Evolutionary conservation across 92 coral and sea anemone species (phyloP), one percentile per base, ranked within the genome.

Genomic region (Epizoanthus fatuus): DNA sequence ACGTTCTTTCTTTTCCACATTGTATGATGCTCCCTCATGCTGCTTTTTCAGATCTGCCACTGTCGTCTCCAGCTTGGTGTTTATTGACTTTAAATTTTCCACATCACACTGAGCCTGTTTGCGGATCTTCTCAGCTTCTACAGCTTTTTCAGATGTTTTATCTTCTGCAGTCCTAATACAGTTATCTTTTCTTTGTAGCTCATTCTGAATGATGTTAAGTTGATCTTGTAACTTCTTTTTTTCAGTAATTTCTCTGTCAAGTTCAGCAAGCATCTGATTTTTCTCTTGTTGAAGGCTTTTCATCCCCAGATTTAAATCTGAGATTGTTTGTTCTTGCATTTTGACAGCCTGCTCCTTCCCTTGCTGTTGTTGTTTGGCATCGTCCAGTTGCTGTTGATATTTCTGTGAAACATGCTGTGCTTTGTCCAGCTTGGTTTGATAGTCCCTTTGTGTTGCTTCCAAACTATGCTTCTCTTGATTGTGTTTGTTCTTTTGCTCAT

Each of bases 281-380:
- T 90, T 93, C 40, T 93, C 96, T 74, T 91, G 94, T 72, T 93
- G 88, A 35, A 85, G 67, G 57, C 72, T 75, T 35, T 86, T 90
- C 19, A 86, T 64, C 72, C 91, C 90, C 38, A 86, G 79, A 38
- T 81, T 74, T 51, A 90, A 57, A 15, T 90, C 92, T 10, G 87
- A 70, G 10, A 93, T 93, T 42, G 91, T 83, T 47, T 90, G 87
- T 56, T 93, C 91, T 35, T 87, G 74, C 22, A 74, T 55, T 40
- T 90, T 84, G 14, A 86, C 63, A 9, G 94, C 94, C 14, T 84
- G 85, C 35, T 83, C 91, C 56, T 52, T 70, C 73, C 84, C 74
- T 5, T 79, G 64, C 35, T 80, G 86, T 35, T 86, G 83, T 1
- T 69, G 87, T 65, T 86, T 93, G 5, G 84, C 75, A 38, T 86